A percentile compares a stretch with the other conserved stretches of the same genome.
Conservation (phyloP, 2,797 vertebrate genomes). For the Gobionotothen gibberifrons region DNA sequence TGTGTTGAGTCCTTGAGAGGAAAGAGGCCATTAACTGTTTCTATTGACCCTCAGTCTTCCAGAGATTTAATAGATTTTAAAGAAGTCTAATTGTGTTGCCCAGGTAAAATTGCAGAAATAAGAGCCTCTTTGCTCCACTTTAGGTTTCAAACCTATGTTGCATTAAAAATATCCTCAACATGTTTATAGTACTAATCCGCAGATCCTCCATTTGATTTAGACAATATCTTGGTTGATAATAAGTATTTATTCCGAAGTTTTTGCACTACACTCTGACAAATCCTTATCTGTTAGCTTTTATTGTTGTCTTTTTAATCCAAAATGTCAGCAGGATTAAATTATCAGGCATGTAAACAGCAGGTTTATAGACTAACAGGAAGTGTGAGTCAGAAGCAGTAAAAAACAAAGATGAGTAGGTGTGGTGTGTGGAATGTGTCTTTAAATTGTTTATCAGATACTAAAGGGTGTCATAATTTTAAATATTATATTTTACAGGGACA, state of each 20-base stretch:
- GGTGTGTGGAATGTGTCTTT: slow-evolving; percentile 6
- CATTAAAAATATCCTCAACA: not conserved
- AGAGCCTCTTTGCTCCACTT: not conserved
- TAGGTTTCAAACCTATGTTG: not conserved
- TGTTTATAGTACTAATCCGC: slow-evolving; percentile 4
- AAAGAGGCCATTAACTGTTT: not conserved
- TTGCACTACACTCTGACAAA: not conserved
- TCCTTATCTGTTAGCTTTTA: slow-evolving; percentile 10
- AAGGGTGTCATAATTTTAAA: not conserved
- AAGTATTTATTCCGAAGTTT: not conserved
- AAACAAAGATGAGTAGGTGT: slow-evolving; percentile 24
- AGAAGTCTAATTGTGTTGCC: not conserved
- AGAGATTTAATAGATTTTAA: not conserved
- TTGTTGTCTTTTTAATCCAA: slow-evolving; percentile 2
- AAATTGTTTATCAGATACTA: slow-evolving; percentile 20
- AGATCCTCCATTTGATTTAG: slow-evolving; percentile 3
- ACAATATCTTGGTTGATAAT: not conserved
- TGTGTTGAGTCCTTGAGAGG: not conserved
- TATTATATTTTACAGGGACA: not conserved
- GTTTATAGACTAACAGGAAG: slow-evolving; percentile 15
- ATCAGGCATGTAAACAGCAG: not conserved
- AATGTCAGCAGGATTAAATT: slow-evolving; percentile 16
- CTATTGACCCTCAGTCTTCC: not conserved
- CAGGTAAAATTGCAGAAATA: not conserved
- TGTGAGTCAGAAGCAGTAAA: slow-evolving; percentile 18